phyloP scores from a whole-genome alignment of 2,888 invertebrate species.

The Spicauda simplicius region DNA sequence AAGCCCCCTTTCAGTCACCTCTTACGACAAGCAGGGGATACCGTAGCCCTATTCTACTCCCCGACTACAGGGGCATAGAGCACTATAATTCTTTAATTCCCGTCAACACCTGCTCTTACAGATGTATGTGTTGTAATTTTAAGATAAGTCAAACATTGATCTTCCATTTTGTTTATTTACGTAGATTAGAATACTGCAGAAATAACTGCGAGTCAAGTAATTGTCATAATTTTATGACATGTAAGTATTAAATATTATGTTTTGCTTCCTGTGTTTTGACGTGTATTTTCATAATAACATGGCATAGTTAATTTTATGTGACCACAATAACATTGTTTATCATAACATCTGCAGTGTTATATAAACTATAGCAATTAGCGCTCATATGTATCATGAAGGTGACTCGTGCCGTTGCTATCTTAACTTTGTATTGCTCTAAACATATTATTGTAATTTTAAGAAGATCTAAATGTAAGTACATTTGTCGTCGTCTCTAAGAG shows the following conservation, averaged over 20 bases:
- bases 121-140: too few relatives aligned
- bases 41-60: too few relatives aligned
- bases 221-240: background rate
- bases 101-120: too few relatives aligned
- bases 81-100: background rate
- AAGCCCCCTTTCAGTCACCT: too few relatives aligned
- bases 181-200: background rate
- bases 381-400: background rate
- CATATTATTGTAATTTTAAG: too few relatives aligned
- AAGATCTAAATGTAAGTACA: too few relatives aligned
- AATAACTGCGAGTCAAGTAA: background rate
- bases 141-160: too few relatives aligned
- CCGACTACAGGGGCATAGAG: too few relatives aligned
- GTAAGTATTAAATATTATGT: background rate
- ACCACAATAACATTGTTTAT: background rate
- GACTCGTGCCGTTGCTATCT: background rate
- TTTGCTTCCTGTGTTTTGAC: background rate
- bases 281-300: background rate
- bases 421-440: too few relatives aligned
- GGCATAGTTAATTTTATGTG: background rate
- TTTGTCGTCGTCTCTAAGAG: too few relatives aligned
- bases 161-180: too few relatives aligned
- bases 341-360: constrained; percentile 1
- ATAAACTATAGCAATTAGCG: background rate
- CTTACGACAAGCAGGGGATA: too few relatives aligned